Evolutionary conservation across 2,113 vertebrate genomes (phyloP).

Genomic region (Himantopus leucocephalus): DNA sequence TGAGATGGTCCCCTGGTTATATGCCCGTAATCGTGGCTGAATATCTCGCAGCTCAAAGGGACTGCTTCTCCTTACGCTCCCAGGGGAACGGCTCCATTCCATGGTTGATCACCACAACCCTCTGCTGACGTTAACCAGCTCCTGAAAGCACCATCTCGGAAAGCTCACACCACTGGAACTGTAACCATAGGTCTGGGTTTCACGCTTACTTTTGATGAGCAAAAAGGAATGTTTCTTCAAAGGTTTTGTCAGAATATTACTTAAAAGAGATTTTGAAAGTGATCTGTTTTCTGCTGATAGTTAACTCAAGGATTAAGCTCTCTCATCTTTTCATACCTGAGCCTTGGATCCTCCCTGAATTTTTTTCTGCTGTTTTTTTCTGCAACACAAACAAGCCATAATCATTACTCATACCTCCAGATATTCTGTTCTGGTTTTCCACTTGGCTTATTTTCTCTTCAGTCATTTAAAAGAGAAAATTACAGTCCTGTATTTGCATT

Average conservation of each 20-base stretch:
- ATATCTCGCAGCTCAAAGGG: not conserved
- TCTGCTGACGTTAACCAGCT: not conserved
- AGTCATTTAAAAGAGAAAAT: not conserved
- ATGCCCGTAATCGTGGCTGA: not conserved
- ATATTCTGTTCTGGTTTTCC: slow-evolving; percentile 4
- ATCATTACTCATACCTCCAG: not conserved
- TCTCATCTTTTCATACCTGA: not conserved
- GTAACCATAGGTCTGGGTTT: not conserved
- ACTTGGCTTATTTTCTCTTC: not conserved
- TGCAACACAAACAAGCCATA: not conserved
- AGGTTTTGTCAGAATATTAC: not conserved
- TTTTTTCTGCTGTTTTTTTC: not conserved
- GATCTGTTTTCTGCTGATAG: not conserved
- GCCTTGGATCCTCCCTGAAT: not conserved
- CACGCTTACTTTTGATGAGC: not conserved
- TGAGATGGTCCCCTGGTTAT: not conserved
- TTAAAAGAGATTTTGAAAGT: not conserved
- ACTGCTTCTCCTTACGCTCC: not conserved
- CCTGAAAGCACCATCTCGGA: not conserved
- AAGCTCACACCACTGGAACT: not conserved
- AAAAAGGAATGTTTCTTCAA: not conserved
- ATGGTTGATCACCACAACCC: not conserved
- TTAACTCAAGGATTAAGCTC: not conserved
- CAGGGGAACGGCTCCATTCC: not conserved
- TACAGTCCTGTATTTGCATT: not conserved